Evolutionary conservation across 2,888 invertebrate species (phyloP).

Genomic region (Aphrophora alni): DNA sequence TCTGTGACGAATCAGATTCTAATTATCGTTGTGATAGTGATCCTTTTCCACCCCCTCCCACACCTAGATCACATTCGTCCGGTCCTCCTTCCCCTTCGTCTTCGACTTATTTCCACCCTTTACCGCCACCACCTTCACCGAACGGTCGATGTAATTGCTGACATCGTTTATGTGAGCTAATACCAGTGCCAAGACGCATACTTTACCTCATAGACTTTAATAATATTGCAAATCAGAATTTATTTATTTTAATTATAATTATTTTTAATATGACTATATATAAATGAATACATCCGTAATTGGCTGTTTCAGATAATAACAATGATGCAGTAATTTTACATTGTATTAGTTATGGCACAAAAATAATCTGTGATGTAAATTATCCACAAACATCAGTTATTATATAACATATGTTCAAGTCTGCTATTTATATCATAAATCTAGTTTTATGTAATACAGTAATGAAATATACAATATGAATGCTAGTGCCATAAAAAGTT

Average conservation of each 20-base stretch:
- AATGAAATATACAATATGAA: neutral
- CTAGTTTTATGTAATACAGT: too few relatives aligned
- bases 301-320: too few relatives aligned
- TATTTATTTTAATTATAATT: neutral
- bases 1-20: conserved; percentile 88
- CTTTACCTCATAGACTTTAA: neutral
- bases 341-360: too few relatives aligned
- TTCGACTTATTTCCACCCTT: conserved; percentile 78
- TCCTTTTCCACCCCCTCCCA: conserved; percentile 63
- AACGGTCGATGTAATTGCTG: conserved; percentile 52
- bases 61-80: conserved; percentile 65
- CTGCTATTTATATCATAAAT: too few relatives aligned
- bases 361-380: neutral
- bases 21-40: conserved; percentile 74
- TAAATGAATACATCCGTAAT: too few relatives aligned
- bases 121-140: conserved; percentile 88
- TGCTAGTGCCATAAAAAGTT: neutral
- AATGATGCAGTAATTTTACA: too few relatives aligned
- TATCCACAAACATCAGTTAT: too few relatives aligned
- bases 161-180: neutral
- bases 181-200: neutral
- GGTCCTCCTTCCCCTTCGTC: conserved; percentile 68
- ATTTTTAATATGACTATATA: too few relatives aligned
- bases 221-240: neutral
- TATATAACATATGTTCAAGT: neutral